Evolutionary conservation across 2,113 vertebrate species (phyloP).

Genomic region (Cyanistes caeruleus): DNA sequence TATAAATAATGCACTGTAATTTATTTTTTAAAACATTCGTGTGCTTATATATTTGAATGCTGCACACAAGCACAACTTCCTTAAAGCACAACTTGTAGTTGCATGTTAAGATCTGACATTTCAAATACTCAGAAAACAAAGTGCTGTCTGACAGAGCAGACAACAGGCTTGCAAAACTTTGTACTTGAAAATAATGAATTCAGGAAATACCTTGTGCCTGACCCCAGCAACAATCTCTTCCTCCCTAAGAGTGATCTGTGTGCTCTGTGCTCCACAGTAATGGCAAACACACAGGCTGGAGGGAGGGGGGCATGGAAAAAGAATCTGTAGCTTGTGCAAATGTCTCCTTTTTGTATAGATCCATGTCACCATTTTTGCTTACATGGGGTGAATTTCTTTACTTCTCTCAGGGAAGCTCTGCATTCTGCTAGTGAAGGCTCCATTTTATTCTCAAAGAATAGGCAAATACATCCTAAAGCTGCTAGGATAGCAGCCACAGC

Average conservation of each 20-base stretch:
- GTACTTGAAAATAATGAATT: constrained; percentile 43
- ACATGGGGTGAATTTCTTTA: not conserved
- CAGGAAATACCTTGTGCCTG: constrained; percentile 57
- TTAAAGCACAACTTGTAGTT: not conserved
- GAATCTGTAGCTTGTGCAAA: not conserved
- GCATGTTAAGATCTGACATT: not conserved
- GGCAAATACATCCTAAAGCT: not conserved
- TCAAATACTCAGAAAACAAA: constrained; percentile 6
- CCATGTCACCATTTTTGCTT: not conserved
- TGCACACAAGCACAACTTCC: not conserved
- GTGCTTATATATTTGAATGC: not conserved
- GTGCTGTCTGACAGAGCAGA: not conserved
- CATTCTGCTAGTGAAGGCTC: not conserved
- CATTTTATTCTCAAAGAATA: not conserved
- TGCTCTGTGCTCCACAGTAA: not conserved
- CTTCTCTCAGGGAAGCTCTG: not conserved
- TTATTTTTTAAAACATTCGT: not conserved
- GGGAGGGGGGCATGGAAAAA: not conserved
- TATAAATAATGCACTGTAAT: not conserved
- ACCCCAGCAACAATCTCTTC: constrained; percentile 23
- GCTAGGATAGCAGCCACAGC: not conserved
- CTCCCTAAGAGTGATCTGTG: not conserved
- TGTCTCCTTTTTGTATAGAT: not conserved
- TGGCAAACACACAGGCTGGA: not conserved
- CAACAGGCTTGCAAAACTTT: constrained; percentile 33